Conservation (phyloP, 2,113 vertebrate species). For the Tricholaema leucomelas region DNA sequence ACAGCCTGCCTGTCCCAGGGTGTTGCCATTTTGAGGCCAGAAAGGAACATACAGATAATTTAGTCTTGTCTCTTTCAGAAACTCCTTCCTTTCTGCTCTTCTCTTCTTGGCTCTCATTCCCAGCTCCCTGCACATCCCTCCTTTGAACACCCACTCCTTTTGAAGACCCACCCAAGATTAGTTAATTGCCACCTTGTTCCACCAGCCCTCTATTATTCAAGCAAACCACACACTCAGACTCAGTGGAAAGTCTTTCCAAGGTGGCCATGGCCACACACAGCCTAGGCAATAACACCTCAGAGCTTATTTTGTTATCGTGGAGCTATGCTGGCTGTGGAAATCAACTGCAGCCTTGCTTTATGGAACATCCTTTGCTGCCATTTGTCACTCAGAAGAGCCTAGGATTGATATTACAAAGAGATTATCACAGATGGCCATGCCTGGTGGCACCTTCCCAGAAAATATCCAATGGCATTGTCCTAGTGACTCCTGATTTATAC, state of each 20-base stretch:
- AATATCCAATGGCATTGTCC: background rate
- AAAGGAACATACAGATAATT: background rate
- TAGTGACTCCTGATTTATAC: background rate
- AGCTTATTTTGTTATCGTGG: background rate
- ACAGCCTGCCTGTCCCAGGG: background rate
- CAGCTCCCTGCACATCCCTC: background rate
- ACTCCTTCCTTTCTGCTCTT: background rate
- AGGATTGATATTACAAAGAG: background rate
- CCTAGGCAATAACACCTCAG: background rate
- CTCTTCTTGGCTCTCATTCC: fast-evolving
- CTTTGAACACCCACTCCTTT: background rate
- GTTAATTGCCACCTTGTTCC: background rate
- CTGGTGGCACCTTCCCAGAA: background rate
- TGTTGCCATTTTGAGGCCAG: background rate
- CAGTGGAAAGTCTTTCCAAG: slow-evolving; percentile 32
- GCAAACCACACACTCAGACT: background rate
- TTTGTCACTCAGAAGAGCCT: background rate
- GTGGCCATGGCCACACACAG: background rate
- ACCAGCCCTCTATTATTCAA: background rate
- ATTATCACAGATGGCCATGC: background rate
- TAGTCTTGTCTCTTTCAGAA: background rate
- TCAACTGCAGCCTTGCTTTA: background rate
- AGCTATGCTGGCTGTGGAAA: background rate
- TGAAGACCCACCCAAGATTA: background rate
- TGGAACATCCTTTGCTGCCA: background rate